phyloP scores from a whole-genome alignment of 2,888 invertebrate species.

The Brachycybe producta region DNA sequence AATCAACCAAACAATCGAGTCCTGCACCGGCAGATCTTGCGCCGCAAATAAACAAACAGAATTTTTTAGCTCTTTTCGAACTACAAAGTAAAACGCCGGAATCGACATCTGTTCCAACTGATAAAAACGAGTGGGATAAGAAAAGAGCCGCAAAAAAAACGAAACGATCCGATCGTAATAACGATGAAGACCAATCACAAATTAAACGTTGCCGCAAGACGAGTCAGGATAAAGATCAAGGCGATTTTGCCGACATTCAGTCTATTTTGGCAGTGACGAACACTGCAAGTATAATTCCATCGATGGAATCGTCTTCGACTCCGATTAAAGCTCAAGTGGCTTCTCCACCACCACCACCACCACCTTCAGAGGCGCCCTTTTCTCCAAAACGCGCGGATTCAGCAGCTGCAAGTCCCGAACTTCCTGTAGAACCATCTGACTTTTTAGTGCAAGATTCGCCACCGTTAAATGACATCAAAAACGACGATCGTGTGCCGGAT shows the following conservation, averaged over 20 bases:
- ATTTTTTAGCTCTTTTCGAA: conserved; percentile 68
- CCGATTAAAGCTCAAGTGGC: conserved; percentile 15
- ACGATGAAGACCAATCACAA: no score
- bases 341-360: conserved; percentile 20
- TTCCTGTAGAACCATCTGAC: conserved; percentile 16
- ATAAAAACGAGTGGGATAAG: conserved; percentile 34
- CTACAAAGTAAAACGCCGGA: conserved; percentile 42
- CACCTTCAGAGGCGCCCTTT: conserved; percentile 26
- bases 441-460: neutral
- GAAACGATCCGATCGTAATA: no score
- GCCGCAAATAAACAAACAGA: conserved; percentile 42
- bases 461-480: neutral
- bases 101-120: conserved; percentile 26
- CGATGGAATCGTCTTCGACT: conserved; percentile 21
- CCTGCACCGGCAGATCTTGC: conserved; percentile 38
- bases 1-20: neutral
- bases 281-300: conserved; percentile 19
- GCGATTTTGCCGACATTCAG: conserved; percentile 70
- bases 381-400: conserved; percentile 25
- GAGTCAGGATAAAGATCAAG: neutral
- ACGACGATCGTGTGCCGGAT: conserved; percentile 9
- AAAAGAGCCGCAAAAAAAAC: no score
- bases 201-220: neutral
- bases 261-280: conserved; percentile 68
- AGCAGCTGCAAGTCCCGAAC: conserved; percentile 25